Evolutionary conservation across 2,113 vertebrate genomes (phyloP), one percentile per base, ranked within the genome.

Genomic region (Fregetta grallaria): DNA sequence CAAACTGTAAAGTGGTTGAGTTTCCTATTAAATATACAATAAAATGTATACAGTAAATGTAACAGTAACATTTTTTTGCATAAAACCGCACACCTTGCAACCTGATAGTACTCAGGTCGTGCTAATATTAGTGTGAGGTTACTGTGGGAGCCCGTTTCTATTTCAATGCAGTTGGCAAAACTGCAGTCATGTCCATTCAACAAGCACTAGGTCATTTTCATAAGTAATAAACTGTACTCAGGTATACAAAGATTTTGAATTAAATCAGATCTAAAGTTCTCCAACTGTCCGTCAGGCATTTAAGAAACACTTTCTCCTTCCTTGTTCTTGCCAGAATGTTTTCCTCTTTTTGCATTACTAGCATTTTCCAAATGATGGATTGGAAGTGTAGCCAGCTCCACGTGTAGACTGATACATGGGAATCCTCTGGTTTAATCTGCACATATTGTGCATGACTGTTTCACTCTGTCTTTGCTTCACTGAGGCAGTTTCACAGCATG

Each of bases 401-500:
- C 1, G 2, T 89, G 34, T 36, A 45, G 61, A 63, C 14, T 17
- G 32, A 62, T 85, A 25, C 23, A 7, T 7, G 58, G 80, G 80
- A 92, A 77, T 82, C 10, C 61, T 87, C 45, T 83, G 16, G 50
- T 88, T 96, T 55, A 88, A 72, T 74, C 62, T 96, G 91, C 38
- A 75, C 36, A 76, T 44, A 70, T 32, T 58, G 55, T 89, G 66
- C 49, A 38, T 79, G 67, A 67, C 30, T 42, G 11, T 91, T 95
- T 93, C 58, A 47, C 44, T 96, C 55, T 62, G 72, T 70, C 53
- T 95, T 96, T 94, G 32, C 87, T 92, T 98, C 91, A 95, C 10
- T 77, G 78, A 95, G 82, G 55, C 79, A 92, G 58, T 95, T 96
- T 97, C 94, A 97, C 90, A 88, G 90, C 17, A 25, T 83, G 88